Evolutionary conservation across 35 echinoderm and acorn worm genomes (phyloP), one percentile per base, ranked within the genome.

Genomic region (Holothuria glaberrima): DNA sequence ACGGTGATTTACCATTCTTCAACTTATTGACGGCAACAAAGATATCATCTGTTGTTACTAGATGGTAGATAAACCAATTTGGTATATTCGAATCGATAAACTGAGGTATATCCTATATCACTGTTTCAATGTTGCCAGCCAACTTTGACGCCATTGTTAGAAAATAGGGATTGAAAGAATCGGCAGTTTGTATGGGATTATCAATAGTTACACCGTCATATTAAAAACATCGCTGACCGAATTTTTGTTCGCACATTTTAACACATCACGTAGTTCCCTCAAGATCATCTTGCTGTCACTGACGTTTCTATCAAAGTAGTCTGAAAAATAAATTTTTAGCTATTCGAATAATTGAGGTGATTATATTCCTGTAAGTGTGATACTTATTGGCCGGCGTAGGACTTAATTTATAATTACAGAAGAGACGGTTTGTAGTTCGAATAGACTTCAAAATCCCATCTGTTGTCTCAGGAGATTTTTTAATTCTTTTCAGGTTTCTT

Each of bases 61-160:
- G 63, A 66, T 66, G 63, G 63, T 16, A 66, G 63, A 16, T 19
- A 65, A 65, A 66, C 63, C 12, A 66, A 66, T 66, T 66, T 17
- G 63, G 2, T 66, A 66, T 66, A 66, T 66, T 66, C 7, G 63
- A 66, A 66, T 66, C 63, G 12, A 66, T 66, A 66, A 9, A 66
- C 12, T 66, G 63, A 66, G 63, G 22, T 66, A 25, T 16, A 14
- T 66, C 20, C 2, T 9, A 66, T 66, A 16, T 66, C 9, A 66
- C 3, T 66, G 63, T 66, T 66, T 66, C 63, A 66, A 66, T 66
- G 12, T 66, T 66, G 28, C 63, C 20, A 66, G 63, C 28, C 63
- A 66, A 21, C 63, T 66, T 66, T 66, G 63, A 66, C 7, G 63
- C 63, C 63, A 66, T 19, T 66, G 63, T 66, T 66, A 19, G 21